Evolutionary conservation across 2,888 invertebrate species (phyloP).

Genomic region (Rotaria sp.): DNA sequence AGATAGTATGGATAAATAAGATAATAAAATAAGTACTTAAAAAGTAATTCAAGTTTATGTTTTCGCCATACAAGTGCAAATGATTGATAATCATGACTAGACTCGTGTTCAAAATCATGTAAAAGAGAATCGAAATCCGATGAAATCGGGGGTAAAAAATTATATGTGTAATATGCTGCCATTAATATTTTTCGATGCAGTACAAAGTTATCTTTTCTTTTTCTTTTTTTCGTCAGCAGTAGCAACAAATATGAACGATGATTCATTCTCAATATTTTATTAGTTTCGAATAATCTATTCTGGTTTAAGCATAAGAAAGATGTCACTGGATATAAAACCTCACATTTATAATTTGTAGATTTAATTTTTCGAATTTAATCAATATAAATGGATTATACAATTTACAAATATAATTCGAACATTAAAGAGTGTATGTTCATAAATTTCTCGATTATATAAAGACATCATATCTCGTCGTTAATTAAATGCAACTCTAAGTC

Average conservation of each 20-base stretch:
- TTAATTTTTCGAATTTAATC: no score
- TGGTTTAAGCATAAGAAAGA: neutral
- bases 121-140: slow-evolving; percentile 8
- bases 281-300: neutral
- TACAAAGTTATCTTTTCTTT: neutral
- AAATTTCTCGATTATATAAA: no score
- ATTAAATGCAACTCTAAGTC: no score
- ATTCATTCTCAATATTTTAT: neutral
- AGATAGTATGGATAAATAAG: neutral
- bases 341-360: no score
- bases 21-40: neutral
- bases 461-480: no score
- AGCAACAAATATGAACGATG: no score
- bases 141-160: slow-evolving; percentile 16
- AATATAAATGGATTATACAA: no score
- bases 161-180: slow-evolving; percentile 18
- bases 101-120: slow-evolving; percentile 22
- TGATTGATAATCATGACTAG: slow-evolving; percentile 17
- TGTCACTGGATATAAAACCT: neutral
- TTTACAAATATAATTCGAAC: no score
- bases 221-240: no score
- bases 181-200: neutral
- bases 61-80: slow-evolving; percentile 13
- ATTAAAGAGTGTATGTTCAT: no score
- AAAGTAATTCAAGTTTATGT: slow-evolving; percentile 25